Evolutionary conservation across 1,140 invertebrate genomes (phyloP).

Genomic region (Atopsyche davidsoni): DNA sequence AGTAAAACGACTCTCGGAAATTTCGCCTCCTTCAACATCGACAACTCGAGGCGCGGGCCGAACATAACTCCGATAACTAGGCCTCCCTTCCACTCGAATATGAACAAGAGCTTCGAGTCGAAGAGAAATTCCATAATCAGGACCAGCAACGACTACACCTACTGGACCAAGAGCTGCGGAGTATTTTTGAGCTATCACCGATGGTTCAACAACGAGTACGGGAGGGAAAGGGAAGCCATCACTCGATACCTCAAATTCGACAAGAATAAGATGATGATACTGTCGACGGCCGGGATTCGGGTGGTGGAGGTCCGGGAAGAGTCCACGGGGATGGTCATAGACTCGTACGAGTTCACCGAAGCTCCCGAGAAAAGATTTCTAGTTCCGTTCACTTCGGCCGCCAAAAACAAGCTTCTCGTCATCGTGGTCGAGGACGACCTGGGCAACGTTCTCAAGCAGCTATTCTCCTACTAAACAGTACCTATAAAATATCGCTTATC

Average conservation of each 20-base stretch:
- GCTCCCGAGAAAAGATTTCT: constrained; percentile 52
- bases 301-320: constrained; percentile 63
- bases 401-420: constrained; percentile 43
- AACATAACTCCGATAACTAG: constrained; percentile 48
- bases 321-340: constrained; percentile 54
- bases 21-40: constrained; percentile 45
- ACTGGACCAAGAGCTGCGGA: constrained; percentile 63
- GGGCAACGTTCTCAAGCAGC: constrained; percentile 52
- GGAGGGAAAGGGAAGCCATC: constrained; percentile 48
- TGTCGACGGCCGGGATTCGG: constrained; percentile 57
- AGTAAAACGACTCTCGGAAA: constrained; percentile 49
- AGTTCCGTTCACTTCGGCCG: constrained; percentile 47
- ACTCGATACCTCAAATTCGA: constrained; percentile 50
- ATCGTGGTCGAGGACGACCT: constrained; percentile 52
- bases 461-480: constrained; percentile 41
- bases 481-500: constrained; percentile 16
- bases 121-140: constrained; percentile 43
- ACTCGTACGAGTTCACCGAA: constrained; percentile 61
- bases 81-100: constrained; percentile 43
- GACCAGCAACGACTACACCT: constrained; percentile 50
- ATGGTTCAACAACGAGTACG: constrained; percentile 51
- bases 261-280: constrained; percentile 53
- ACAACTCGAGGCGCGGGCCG: constrained; percentile 46
- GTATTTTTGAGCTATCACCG: constrained; percentile 59
- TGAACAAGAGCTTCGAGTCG: constrained; percentile 40